phyloP scores from a whole-genome alignment of 1,140 invertebrate genomes.

The Elymnias hypermnestra region DNA sequence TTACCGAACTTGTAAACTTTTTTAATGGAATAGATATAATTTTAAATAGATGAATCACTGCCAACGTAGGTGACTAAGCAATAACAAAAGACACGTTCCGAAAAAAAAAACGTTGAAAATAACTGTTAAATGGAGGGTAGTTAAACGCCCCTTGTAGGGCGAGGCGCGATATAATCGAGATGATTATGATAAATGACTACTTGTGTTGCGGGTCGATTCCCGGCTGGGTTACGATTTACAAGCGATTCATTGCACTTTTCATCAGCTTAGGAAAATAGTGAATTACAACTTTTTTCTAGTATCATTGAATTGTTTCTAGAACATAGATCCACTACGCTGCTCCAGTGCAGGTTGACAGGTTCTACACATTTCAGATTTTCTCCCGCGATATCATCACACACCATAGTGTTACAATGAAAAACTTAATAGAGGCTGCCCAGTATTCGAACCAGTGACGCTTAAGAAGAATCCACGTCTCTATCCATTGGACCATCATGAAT shows the following conservation, averaged over 20 bases:
- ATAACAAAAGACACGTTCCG: slow-evolving; percentile 45
- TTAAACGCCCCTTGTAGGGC: slow-evolving; percentile 48
- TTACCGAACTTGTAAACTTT: no score
- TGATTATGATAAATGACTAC: slow-evolving; percentile 67
- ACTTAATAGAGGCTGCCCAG: no score
- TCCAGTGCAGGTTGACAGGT: no score
- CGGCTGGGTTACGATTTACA: slow-evolving; percentile 16
- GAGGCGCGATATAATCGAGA: slow-evolving; percentile 62
- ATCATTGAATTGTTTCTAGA: no score
- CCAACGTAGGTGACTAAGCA: slow-evolving; percentile 34
- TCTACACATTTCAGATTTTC: no score
- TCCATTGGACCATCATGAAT: no score
- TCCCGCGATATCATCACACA: no score
- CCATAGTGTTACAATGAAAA: no score
- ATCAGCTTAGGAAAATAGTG: background rate
- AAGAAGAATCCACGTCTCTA: no score
- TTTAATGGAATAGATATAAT: no score
- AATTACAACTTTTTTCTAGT: background rate
- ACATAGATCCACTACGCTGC: no score
- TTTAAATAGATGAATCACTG: slow-evolving; percentile 25
- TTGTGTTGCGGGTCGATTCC: slow-evolving; percentile 28
- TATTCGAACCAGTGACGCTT: no score
- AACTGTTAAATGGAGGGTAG: slow-evolving; percentile 67
- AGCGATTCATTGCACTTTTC: background rate
- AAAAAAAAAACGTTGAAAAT: slow-evolving; percentile 61